Evolutionary conservation across 2,113 vertebrate genomes (phyloP), one percentile per base, ranked within the genome.

Genomic region (Anseranas semipalmata): DNA sequence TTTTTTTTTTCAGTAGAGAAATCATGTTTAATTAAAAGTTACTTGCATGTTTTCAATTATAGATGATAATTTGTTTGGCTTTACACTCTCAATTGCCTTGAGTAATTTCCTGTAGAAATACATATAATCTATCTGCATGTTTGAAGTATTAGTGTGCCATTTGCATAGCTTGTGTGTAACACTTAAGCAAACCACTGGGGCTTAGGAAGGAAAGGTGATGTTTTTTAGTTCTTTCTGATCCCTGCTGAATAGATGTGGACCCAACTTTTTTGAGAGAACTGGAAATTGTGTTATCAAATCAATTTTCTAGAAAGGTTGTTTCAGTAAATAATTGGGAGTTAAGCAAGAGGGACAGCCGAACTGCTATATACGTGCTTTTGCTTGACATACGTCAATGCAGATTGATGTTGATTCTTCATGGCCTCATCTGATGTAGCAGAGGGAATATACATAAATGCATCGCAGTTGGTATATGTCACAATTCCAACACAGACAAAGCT

Each of bases 21-120:
- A 81, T 96, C 94, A 95, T 91, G 72, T 96, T 96, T 97, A 97
- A 97, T 97, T 97, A 95, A 97, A 97, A 97, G 56, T 96, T 96
- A 93, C 95, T 95, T 97, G 65, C 78, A 79, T 96, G 81, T 97
- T 97, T 94, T 96, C 89, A 94, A 46, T 91, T 92, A 91, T 68
- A 78, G 71, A 94, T 96, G 96, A 90, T 98, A 96, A 96, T 96
- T 96, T 97, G 91, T 98, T 97, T 97, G 90, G 93, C 85, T 98
- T 98, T 93, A 92, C 89, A 92, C 95, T 97, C 84, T 95, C 94
- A 97, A 96, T 97, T 97, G 87, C 91, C 89, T 93, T 94, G 85
- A 97, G 90, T 96, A 92, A 91, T 97, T 97, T 97, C 94, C 93
- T 95, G 60, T 88, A 93, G 95, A 95, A 88, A 85, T 89, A 91